Evolutionary conservation across 1,140 invertebrate species (phyloP), one percentile per base, ranked within the genome.

Genomic region (Callitettix versicolor): DNA sequence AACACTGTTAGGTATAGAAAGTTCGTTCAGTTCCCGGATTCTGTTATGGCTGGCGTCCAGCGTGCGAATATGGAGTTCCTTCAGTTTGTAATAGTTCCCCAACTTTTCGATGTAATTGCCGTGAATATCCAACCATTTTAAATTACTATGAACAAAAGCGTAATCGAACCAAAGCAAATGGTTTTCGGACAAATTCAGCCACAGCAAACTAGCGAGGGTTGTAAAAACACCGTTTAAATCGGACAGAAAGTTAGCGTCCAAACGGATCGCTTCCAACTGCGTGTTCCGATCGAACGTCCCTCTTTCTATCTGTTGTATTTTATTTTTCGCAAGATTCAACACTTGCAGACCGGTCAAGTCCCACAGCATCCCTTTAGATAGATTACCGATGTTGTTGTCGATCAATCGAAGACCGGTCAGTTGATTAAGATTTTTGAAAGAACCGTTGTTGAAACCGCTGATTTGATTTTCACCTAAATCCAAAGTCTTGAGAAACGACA

Each of bases 91-190:
- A 69, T 91, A 91, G 68, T 91, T 91, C 7, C 80, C 86, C 47
- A 92, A 72, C 33, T 82, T 81, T 69, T 88, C 85, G 64, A 94
- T 88, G 61, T 84, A 86, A 67, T 94, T 93, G 36, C 86, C 80
- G 66, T 91, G 88, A 61, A 93, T 84, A 67, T 93, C 89, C 63
- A 93, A 73, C 87, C 88, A 93, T 69, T 92, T 90, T 42, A 93
- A 72, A 68, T 88, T 89, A 42, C 78, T 80, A 9, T 89, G 89
- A 57, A 93, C 82, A 67, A 90, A 88, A 14, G 87, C 87, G 67
- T 90, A 92, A 68, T 93, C 89, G 66, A 92, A 92, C 86, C 87
- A 89, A 42, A 88, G 81, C 64, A 94, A 73, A 74, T 89, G 86
- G 75, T 94, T 93, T 70, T 90, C 85, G 1, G 88, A 91, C n/a